Percentiles rank a stretch among this genome's conserved stretches.
Evolutionary conservation across 2,113 vertebrate species (phyloP).

Genomic region (Arenaria interpres): DNA sequence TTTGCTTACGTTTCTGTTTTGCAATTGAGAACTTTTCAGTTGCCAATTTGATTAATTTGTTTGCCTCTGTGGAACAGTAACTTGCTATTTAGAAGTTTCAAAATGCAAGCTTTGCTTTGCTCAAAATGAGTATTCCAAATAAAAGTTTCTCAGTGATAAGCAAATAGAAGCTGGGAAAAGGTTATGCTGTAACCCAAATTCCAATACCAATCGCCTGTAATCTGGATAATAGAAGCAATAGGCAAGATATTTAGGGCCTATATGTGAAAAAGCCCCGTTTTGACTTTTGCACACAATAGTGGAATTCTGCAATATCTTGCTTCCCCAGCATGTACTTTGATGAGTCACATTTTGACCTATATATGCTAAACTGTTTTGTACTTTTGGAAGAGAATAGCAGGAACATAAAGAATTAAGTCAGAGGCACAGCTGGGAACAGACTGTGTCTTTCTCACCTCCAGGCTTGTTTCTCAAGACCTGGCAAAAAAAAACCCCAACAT

Average conservation of each 20-base stretch:
- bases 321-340: neutral
- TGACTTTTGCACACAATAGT: neutral
- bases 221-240: neutral
- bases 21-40: neutral
- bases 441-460: neutral
- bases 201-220: neutral
- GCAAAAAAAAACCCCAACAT: neutral
- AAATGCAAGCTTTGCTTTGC: neutral
- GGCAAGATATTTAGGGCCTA: neutral
- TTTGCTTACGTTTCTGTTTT: neutral
- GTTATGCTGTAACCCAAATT: neutral
- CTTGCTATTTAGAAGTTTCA: neutral
- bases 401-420: neutral
- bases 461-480: neutral
- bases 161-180: neutral
- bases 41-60: neutral
- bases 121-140: neutral
- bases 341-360: neutral
- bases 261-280: neutral
- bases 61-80: neutral
- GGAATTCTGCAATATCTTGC: neutral
- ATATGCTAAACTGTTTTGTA: neutral
- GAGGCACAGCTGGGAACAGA: constrained; percentile 5
- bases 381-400: neutral
- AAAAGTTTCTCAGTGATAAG: neutral